Evolutionary conservation across 2,888 invertebrate genomes (phyloP), one percentile per base, ranked within the genome.

Genomic region (Poecilus cupreus): DNA sequence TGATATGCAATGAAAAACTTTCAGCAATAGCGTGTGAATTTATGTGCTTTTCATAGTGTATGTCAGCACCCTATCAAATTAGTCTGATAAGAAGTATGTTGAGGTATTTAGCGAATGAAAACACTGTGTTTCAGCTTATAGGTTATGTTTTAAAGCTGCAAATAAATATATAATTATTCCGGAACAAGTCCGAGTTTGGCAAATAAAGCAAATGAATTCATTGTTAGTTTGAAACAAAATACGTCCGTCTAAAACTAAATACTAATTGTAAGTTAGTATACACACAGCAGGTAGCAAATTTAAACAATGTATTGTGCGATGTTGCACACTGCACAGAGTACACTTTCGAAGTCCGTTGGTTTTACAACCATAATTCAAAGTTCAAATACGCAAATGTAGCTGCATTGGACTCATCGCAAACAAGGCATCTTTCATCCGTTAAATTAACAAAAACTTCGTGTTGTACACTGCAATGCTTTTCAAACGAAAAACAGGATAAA

Each of bases 331-430:
- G 39, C n/a, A 43, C 43, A 43, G 10, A 11, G 43, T 43, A 5
- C 22, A 32, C 10, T 60, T 11, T 26, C 60, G 60, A 60, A 60
- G 6, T 26, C 60, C n/a, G 26, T n/a, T 13, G 22, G 26, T 26
- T 60, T 60, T 24, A 60, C 26, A 60, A 10, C 60, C 60, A 60
- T 60, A 26, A 60, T 60, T 60, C 60, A 60, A 60, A 60, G n/a
- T 60, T 60, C 60, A 60, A 60, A 60, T 60, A 60, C 60, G 13
- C 60, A 26, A 54, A 54, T 54, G 60, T 60, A 24, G 24, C 60
- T 13, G 60, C 26, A 13, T 24, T 54, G 6, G n/a, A 24, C 26
- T 24, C 60, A 13, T 60, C 60, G 5, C 60, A 60, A 60, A 60
- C 60, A 60, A 60, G 24, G 13, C 24, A 60, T 60, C 60, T 60